Evolutionary conservation across 1,140 invertebrate genomes (phyloP).

Genomic region (Lutraria rhynchaena): DNA sequence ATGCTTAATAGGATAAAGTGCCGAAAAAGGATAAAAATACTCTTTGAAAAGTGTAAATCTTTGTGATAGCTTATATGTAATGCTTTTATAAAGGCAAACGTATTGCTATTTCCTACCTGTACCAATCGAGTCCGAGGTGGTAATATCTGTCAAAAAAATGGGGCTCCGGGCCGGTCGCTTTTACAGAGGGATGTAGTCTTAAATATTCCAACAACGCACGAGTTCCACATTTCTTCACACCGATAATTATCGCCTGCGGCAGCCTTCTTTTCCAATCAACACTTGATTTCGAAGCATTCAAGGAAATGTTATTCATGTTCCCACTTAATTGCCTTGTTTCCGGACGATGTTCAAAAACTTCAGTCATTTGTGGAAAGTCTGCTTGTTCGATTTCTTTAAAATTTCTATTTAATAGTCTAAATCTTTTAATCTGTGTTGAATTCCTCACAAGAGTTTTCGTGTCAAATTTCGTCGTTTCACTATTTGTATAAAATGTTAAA

Average conservation of each 20-base stretch:
- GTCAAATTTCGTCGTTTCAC: not conserved
- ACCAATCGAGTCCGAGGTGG: constrained; percentile 81
- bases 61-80: too few relatives aligned
- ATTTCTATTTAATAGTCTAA: not conserved
- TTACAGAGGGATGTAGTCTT: constrained; percentile 79
- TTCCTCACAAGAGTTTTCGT: not conserved
- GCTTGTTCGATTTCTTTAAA: not conserved
- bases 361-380: not conserved
- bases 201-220: constrained; percentile 82
- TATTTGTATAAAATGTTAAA: not conserved
- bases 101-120: constrained; percentile 67
- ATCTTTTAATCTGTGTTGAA: too few relatives aligned
- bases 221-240: constrained; percentile 82
- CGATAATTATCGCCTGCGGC: constrained; percentile 78
- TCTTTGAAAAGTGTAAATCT: too few relatives aligned
- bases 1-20: too few relatives aligned
- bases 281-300: not conserved
- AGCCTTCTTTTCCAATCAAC: constrained; percentile 28
- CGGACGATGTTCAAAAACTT: not conserved
- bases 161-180: constrained; percentile 70
- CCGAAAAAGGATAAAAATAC: too few relatives aligned
- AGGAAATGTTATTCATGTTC: not conserved
- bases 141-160: constrained; percentile 82
- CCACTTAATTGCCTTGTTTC: not conserved
- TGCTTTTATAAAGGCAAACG: too few relatives aligned